These are phyloP conservation scores for Lasioglossum oenotherae DNA, from an alignment of 2,888 invertebrate species.

Conservation along the genomic window DNA sequence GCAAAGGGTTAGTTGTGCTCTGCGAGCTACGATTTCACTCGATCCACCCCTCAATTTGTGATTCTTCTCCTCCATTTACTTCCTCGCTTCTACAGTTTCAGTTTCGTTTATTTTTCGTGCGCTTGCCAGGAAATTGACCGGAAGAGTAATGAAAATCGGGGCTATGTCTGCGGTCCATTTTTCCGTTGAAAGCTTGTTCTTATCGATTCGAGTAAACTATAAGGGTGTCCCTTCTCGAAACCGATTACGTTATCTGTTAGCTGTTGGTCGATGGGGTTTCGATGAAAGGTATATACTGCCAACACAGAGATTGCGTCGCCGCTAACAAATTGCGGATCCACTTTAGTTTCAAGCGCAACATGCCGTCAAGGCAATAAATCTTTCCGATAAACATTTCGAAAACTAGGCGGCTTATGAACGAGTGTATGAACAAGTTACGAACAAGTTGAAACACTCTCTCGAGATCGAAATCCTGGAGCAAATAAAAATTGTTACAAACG, in stretches of 20 bases:
- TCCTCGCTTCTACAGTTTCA: background rate
- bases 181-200: conserved; percentile 8
- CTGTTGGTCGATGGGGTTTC: conserved; percentile 23
- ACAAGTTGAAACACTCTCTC: background rate
- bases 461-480: background rate
- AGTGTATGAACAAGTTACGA: background rate
- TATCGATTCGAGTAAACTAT: conserved; percentile 40
- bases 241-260: conserved; percentile 43
- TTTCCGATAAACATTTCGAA: background rate
- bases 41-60: background rate
- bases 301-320: conserved; percentile 15
- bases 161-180: background rate
- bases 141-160: background rate
- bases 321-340: conserved; percentile 23
- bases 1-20: background rate
- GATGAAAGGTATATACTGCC: background rate
- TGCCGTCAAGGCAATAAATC: conserved; percentile 9
- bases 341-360: conserved; percentile 18
- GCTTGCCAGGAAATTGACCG: background rate
- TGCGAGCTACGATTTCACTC: background rate
- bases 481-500: background rate
- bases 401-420: background rate
- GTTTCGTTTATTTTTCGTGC: background rate
- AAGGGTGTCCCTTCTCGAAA: conserved; percentile 11
- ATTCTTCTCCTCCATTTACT: background rate